Percentiles rank a stretch among this genome's conserved stretches.
phyloP scores from a whole-genome alignment of 2,888 invertebrate genomes.

The Thera britannica region DNA sequence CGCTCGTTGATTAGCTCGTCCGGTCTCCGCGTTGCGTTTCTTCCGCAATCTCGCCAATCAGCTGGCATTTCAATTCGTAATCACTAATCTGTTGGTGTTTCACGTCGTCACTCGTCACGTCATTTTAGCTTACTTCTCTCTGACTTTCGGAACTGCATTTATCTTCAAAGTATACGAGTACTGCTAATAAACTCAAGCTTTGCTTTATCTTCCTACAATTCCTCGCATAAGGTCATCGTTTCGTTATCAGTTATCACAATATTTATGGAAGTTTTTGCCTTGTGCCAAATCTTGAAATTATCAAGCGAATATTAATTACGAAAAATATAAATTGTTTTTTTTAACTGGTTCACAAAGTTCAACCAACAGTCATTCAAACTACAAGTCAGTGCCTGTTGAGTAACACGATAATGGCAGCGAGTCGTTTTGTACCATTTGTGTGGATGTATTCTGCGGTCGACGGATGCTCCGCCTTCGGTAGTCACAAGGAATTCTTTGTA shows the following conservation, averaged over 20 bases:
- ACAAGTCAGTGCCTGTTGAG: slow-evolving; percentile 19
- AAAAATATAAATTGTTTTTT: not conserved
- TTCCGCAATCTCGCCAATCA: slow-evolving; percentile 67
- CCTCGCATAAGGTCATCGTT: not conserved
- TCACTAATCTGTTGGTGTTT: slow-evolving; percentile 1
- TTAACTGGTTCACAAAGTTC: slow-evolving; percentile 4
- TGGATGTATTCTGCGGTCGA: slow-evolving; percentile 52
- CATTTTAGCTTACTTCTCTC: not conserved
- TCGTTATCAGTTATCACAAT: not conserved
- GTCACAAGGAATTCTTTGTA: slow-evolving; percentile 71
- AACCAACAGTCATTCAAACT: slow-evolving; percentile 8
- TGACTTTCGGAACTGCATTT: not conserved
- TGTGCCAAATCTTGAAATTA: not conserved
- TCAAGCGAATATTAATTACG: not conserved
- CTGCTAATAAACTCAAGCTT: too few species aligned
- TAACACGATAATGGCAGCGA: slow-evolving; percentile 55
- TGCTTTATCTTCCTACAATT: not conserved
- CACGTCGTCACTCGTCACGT: not conserved
- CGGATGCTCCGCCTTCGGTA: slow-evolving; percentile 65
- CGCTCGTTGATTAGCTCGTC: slow-evolving; percentile 77
- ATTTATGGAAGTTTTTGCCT: not conserved
- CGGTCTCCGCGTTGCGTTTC: slow-evolving; percentile 69
- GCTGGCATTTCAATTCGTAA: slow-evolving; percentile 34
- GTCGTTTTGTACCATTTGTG: slow-evolving; percentile 56
- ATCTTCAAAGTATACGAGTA: not conserved